A percentile compares a stretch with the other conserved stretches of the same genome.
Evolutionary conservation across 2,888 invertebrate genomes (phyloP).

Genomic region (Apamea crenata): DNA sequence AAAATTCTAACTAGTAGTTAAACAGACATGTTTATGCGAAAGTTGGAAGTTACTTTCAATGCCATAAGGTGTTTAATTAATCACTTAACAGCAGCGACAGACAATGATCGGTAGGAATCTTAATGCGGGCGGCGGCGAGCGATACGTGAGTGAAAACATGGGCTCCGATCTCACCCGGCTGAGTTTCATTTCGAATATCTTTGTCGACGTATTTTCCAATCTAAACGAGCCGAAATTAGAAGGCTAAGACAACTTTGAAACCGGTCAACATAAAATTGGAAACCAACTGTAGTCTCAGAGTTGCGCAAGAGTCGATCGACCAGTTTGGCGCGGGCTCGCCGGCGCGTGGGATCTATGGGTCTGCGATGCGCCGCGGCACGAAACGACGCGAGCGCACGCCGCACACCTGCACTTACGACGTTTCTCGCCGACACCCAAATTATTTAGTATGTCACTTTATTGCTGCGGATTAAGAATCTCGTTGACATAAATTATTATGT

Average conservation of each 20-base stretch:
- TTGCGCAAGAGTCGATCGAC: slow-evolving; percentile 88
- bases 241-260: slow-evolving; percentile 89
- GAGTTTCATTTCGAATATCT: slow-evolving; percentile 75
- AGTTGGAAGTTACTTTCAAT: slow-evolving; percentile 63
- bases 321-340: slow-evolving; percentile 83
- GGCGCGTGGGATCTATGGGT: slow-evolving; percentile 86
- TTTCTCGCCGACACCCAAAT: slow-evolving; percentile 73
- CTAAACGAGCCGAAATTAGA: slow-evolving; percentile 90
- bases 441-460: slow-evolving; percentile 84
- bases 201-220: slow-evolving; percentile 87
- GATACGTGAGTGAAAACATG: slow-evolving; percentile 73
- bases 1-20: slow-evolving; percentile 5
- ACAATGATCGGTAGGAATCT: slow-evolving; percentile 70
- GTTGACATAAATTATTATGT: slow-evolving; percentile 85
- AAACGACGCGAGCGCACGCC: slow-evolving; percentile 57
- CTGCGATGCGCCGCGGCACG: slow-evolving; percentile 38
- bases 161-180: slow-evolving; percentile 68
- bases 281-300: slow-evolving; percentile 88
- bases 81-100: slow-evolving; percentile 65
- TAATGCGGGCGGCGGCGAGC: slow-evolving; percentile 63
- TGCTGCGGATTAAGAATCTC: slow-evolving; percentile 85
- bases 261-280: slow-evolving; percentile 91
- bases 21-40: slow-evolving; percentile 50
- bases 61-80: slow-evolving; percentile 72
- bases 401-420: slow-evolving; percentile 72